Evolutionary conservation across 2,888 invertebrate species (phyloP), one percentile per base, ranked within the genome.

Genomic region (Idaea straminata): DNA sequence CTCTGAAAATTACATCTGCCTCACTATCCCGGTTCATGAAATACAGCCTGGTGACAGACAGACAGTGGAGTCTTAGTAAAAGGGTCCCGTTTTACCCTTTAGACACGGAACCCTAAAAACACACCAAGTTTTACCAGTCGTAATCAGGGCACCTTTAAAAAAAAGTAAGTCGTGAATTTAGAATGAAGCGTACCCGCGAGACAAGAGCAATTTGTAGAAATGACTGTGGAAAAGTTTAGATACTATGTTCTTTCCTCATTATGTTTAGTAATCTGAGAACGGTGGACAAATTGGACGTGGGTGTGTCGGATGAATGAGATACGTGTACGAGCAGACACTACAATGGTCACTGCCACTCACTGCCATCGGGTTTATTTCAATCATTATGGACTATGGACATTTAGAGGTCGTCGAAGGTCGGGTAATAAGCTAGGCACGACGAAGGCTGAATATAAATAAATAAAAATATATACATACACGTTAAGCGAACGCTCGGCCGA

Each of bases 221-320:
- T 73, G 68, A 75, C 66, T 70, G 72, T 72, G 74, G 74, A 75
- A 75, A 77, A 76, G 71, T 77, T 81, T 76, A 25, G 25, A 25
- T 25, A 47, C 72, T 75, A 74, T 76, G 81, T 80, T 82, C 77
- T 82, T 84, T 86, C 83, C 82, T 83, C 80, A 84, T 87, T 87
- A 86, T 78, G 77, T 69, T 74, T 47, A 47, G 83, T 86, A 85
- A 86, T 83, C 83, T 73, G 82, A 81, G 84, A 79, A 77, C 74
- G 77, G 77, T 77, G 75, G 74, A 73, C 78, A 84, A 86, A 89
- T 86, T 88, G 86, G 78, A 79, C 80, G 90, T 89, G 85, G 89
- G 89, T 73, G 83, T 81, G 79, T 75, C 76, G 79, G 79, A 84
- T 87, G 85, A 89, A 89, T 87, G 86, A 87, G 86, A 82, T 87